Base-by-base conservation (phyloP, 1,140 invertebrate species). In the Rhizoglyphus robini region DNA sequence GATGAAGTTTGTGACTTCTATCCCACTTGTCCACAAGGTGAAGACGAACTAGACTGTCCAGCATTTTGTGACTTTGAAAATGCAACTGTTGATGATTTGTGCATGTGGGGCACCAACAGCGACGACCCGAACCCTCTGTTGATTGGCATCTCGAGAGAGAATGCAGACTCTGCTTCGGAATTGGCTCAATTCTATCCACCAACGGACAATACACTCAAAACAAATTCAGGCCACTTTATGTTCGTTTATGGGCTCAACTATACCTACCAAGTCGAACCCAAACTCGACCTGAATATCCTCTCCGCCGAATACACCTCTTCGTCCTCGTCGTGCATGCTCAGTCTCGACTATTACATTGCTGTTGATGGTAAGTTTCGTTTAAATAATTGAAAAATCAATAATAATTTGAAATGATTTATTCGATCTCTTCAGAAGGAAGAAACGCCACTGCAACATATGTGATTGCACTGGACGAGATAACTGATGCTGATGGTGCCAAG, bases 1-100 rank as follows among this genome's bases (percentile, higher is more conserved):
- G 51, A 61, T 25, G 49, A 59, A 41, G 68, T 69, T 13, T 72
- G 71, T 47, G 68, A 72, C 38, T 72, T 72, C 34, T 69, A 64
- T 54, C 18, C 11, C 4, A 70, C 71, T 47, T 72, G 71, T 57
- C 59, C 54, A 1, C 57, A 66, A 23, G 66, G 69, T 41, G 23
- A 8, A n/a, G 71, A 72, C 54, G 71, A 72, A 68, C 60, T 58
- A 38, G 47, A 25, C 13, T 72, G 71, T 63, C 69, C 68, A 13
- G 63, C 66, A 30, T 34, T 46, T 11, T 71, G 70, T 34, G 65
- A 67, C 46, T 72, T 71, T 51, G 71, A 72, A 60, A 27, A 66
- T 31, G 64, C 59, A 11, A 62, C 59, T 0, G 68, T 30, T 23
- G 51, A 54, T 25, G 30, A 60, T 5, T 27, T 60, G 8, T 60